Conservation (phyloP, 2,888 invertebrate genomes). For the Nemoura dubitans region DNA sequence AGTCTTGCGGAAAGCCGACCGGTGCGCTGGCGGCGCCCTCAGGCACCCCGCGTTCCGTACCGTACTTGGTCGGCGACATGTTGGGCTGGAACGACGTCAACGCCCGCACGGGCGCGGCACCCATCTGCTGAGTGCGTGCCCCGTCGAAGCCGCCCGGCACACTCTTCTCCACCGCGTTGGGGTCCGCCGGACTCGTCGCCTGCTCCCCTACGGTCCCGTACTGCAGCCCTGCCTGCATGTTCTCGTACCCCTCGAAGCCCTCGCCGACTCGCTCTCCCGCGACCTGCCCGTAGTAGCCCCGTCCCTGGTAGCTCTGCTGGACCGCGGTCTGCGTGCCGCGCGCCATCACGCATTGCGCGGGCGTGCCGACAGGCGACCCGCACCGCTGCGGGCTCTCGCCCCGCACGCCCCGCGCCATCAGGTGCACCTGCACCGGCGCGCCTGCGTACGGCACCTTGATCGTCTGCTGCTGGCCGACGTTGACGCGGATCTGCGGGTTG, state of each 20-base stretch:
- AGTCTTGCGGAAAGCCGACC: constrained; percentile 56
- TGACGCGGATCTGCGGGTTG: constrained; percentile 51
- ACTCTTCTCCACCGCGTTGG: not conserved
- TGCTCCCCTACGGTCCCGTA: not conserved
- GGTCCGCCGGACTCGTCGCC: constrained; percentile 14
- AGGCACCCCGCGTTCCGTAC: constrained; percentile 74
- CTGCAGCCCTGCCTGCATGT: not conserved
- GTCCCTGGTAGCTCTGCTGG: constrained; percentile 25
- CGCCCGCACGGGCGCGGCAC: constrained; percentile 46
- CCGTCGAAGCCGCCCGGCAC: too few relatives aligned
- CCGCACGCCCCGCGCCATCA: constrained; percentile 53
- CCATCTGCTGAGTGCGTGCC: constrained; percentile 38
- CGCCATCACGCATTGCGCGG: constrained; percentile 54
- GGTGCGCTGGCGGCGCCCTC: constrained; percentile 72
- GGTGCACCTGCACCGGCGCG: constrained; percentile 58
- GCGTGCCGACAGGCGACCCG: constrained; percentile 31
- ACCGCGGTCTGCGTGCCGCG: constrained; percentile 53
- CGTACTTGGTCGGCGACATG: constrained; percentile 52
- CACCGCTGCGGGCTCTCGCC: constrained; percentile 49
- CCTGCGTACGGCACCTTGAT: constrained; percentile 61
- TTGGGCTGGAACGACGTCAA: constrained; percentile 58
- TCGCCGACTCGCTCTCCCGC: constrained; percentile 13
- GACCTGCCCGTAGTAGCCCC: constrained; percentile 31
- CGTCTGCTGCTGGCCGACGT: constrained; percentile 59
- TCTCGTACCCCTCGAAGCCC: not conserved